A percentile compares a stretch with the other conserved stretches of the same genome.
phyloP scores from a whole-genome alignment of 2,888 invertebrate genomes.

The Coleophora flavipennella region DNA sequence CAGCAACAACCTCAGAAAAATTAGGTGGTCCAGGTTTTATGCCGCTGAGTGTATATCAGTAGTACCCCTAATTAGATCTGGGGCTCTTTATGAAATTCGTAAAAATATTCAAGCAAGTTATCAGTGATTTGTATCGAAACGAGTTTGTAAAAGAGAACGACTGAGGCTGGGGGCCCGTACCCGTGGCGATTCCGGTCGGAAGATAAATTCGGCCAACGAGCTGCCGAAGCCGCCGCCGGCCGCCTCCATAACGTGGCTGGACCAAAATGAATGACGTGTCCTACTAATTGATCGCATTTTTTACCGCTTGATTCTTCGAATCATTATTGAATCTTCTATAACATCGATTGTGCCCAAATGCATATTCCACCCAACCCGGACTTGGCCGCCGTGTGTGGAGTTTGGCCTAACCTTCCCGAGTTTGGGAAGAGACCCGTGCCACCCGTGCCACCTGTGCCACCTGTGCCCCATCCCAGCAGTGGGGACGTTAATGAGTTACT shows the following conservation, averaged over 20 bases:
- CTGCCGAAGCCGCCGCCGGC: constrained; percentile 10
- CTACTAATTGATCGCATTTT: constrained; percentile 35
- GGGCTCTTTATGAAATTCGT: constrained; percentile 11
- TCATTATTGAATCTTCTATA: constrained; percentile 21
- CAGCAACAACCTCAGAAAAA: no score
- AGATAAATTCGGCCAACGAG: constrained; percentile 47
- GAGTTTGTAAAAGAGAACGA: constrained; percentile 11
- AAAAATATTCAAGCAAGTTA: constrained; percentile 25
- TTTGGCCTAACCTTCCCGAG: no score
- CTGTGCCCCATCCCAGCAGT: no score
- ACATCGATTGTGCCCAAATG: no score
- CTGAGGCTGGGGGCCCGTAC: constrained; percentile 11
- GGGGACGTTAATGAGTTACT: no score
- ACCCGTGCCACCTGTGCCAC: no score
- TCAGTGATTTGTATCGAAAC: constrained; percentile 27
- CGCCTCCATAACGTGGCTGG: constrained; percentile 29
- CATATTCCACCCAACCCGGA: no score
- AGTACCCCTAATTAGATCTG: no score
- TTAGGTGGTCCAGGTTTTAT: no score
- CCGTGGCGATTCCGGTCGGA: constrained; percentile 22
- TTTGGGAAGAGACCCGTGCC: no score
- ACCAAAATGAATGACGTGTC: constrained; percentile 33
- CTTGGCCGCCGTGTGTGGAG: no score
- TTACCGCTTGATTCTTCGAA: constrained; percentile 11
- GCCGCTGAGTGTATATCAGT: no score